Percentiles rank a stretch among this genome's conserved stretches.
These are phyloP conservation scores for Apodemia hepburni DNA, from an alignment of 2,888 invertebrate genomes.

Conservation along the genomic window DNA sequence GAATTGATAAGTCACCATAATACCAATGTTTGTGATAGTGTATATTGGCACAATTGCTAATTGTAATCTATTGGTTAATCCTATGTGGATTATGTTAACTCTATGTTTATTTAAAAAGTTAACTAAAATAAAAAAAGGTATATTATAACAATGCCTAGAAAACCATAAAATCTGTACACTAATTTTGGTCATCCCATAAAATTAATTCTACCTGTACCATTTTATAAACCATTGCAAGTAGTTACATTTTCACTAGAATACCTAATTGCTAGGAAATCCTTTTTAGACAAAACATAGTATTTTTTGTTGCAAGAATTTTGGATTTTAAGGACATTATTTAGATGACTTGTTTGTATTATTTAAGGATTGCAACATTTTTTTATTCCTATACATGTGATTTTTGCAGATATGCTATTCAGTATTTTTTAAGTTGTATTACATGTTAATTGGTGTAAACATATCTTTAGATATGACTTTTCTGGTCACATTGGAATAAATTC, in stretches of 20 bases:
- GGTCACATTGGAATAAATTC: slow-evolving; percentile 1
- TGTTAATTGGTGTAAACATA: slow-evolving; percentile 1
- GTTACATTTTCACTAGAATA: slow-evolving; percentile 3
- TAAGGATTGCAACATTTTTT: slow-evolving; percentile 61
- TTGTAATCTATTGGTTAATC: slow-evolving; percentile 5
- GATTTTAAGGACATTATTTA: slow-evolving; percentile 56
- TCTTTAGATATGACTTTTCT: slow-evolving; percentile 10
- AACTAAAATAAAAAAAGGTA: neutral
- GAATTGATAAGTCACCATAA: slow-evolving; percentile 52
- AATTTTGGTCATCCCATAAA: neutral
- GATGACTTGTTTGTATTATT: slow-evolving; percentile 47
- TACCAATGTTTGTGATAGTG: slow-evolving; percentile 64
- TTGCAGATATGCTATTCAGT: slow-evolving; percentile 1
- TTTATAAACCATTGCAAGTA: slow-evolving; percentile 2
- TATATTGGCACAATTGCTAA: slow-evolving; percentile 46
- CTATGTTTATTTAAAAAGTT: slow-evolving; percentile 3
- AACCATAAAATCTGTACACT: neutral
- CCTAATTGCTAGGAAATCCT: slow-evolving; percentile 1
- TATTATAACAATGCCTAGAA: neutral
- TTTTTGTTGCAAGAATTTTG: slow-evolving; percentile 31
- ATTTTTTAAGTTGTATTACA: slow-evolving; percentile 8
- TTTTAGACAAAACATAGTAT: slow-evolving; percentile 16
- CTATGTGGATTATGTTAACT: neutral
- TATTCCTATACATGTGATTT: slow-evolving; percentile 12
- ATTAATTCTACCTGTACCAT: neutral